phyloP scores from a whole-genome alignment of 2,113 vertebrate genomes.

The Syrmaticus mikado region DNA sequence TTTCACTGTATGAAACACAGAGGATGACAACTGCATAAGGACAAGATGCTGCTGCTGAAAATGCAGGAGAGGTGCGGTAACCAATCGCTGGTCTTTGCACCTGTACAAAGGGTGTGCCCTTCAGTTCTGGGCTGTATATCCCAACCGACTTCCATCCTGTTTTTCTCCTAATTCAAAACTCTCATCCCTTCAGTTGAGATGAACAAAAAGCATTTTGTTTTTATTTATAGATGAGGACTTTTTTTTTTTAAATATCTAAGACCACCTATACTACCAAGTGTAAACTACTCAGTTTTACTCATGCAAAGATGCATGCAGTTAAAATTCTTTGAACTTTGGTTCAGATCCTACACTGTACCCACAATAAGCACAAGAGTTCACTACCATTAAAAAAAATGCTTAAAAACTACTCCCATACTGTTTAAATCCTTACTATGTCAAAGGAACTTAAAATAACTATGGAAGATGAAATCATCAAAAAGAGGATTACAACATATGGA shows the following conservation, averaged over 20 bases:
- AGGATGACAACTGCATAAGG: neutral
- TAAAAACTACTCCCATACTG: neutral
- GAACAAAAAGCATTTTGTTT: neutral
- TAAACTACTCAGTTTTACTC: neutral
- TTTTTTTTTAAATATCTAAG: neutral
- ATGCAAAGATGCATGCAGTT: neutral
- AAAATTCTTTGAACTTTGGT: neutral
- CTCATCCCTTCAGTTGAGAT: neutral
- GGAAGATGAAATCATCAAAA: neutral
- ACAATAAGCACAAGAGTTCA: neutral
- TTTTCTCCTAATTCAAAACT: neutral
- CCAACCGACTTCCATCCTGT: accelerated
- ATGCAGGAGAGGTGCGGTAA: neutral
- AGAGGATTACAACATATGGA: neutral
- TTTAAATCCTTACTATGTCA: neutral
- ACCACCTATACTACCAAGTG: neutral
- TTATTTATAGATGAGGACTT: neutral
- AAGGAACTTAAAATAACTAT: neutral
- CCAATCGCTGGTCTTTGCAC: neutral
- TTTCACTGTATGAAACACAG: neutral
- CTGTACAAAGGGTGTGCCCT: neutral
- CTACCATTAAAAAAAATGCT: neutral
- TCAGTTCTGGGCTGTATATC: neutral
- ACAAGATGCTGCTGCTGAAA: neutral
- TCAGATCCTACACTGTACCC: neutral